Base-by-base conservation (phyloP, 2,113 vertebrate species). In the Theristicus caerulescens region DNA sequence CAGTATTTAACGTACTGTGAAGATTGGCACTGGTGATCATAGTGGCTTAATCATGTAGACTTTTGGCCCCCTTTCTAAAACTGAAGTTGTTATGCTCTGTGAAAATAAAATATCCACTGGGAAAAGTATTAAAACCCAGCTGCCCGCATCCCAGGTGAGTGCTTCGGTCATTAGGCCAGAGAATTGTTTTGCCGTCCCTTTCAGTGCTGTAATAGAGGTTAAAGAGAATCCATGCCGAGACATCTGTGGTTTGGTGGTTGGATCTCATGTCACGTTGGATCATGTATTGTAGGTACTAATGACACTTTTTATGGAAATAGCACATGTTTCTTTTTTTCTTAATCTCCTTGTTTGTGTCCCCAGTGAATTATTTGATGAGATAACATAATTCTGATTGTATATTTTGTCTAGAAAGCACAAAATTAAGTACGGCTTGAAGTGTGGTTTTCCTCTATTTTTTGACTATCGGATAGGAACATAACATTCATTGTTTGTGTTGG, bases 401-500 rank as follows among this genome's bases (percentile, higher is more conserved):
- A 34, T 90, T 94, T 88, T 82, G 32, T 88, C 52, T 92, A 44
- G 71, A 82, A 95, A 82, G 66, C 19, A 59, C 29, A 79, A 59
- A 90, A 85, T 76, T 42, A 82, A 59, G 32, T 46, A 46, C 29
- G 54, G 13, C 62, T 57, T 40, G 15, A 82, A 73, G 22, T 67
- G 82, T 58, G 34, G 20, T 90, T 95, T 96, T 70, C 27, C 57
- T 25, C 13, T 65, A 3, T 26, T 81, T 92, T 91, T 91, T 89
- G 25, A 24, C 38, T 82, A 1, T 95, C 80, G 71, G 77, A 89
- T 57, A 29, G 27, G 40, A 93, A 34, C 51, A n/a, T 58, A 81
- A 78, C 62, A 55, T 88, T 83, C 38, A 29, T 83, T 93, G 74
- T 77, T 95, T 94, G 32, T 81, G 49, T 94, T 96, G 79, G 82